Base-by-base conservation (phyloP, 2,888 invertebrate genomes). In the Chrysotoxum bicinctum region DNA sequence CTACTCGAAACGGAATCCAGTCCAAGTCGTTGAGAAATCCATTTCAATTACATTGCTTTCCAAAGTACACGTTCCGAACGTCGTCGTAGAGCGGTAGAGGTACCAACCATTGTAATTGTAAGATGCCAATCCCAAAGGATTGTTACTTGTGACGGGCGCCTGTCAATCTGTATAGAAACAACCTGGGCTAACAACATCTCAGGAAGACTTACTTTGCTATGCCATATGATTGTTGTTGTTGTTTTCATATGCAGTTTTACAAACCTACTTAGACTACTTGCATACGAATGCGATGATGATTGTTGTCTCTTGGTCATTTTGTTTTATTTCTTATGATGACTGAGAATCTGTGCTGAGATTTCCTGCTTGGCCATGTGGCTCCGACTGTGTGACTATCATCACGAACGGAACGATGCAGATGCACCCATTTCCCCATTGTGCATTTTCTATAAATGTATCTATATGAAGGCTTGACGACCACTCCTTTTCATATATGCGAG, bases 241-340 rank as follows among this genome's bases (percentile, higher is more conserved):
- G 21, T 16, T 26, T n/a, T n/a, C n/a, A n/a, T n/a, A n/a, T n/a
- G n/a, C n/a, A n/a, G n/a, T n/a, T n/a, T 35, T 74, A 52, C 23
- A 21, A 62, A 45, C 12, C 14, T 62, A 69, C 50, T 77, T 77
- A 69, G 23, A 70, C 40, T 45, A 48, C 72, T 56, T 45, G 48
- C 78, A 72, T 72, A 64, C 64, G 62, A 70, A 56, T 64, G 60
- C 37, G 30, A 72, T 56, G 78, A 48, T 78, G 72, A 64, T 64
- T 56, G 45, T 48, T 78, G 45, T 72, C 62, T 64, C 54, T 40
- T 45, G 30, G 45, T 45, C 64, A 64, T 64, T 64, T 19, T 4
- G 14, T 45, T 64, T 45, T 45, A 62, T 72, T 64, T 70, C 43
- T 23, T 66, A 66, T 70, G 60, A 77, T 50, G 69, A 40, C 48